Evolutionary conservation across 2,888 invertebrate genomes (phyloP).

Genomic region (Drosophila falleni): DNA sequence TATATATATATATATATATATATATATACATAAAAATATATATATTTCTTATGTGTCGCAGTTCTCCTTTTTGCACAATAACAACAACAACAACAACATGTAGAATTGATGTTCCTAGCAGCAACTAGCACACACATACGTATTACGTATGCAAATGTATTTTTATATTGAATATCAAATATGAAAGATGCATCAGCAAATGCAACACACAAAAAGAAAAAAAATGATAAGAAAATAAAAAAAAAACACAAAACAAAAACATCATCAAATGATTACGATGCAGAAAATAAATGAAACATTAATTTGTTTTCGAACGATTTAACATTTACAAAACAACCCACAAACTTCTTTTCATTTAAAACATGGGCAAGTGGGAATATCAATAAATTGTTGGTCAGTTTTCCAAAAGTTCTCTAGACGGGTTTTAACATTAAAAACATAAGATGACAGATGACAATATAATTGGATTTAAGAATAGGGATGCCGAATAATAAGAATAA

Average conservation of each 20-base stretch:
- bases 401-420: background rate
- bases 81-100: slow-evolving; percentile 30
- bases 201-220: slow-evolving; percentile 17
- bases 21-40: background rate
- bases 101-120: slow-evolving; percentile 60
- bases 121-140: slow-evolving; percentile 41
- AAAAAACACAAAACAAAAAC: slow-evolving; percentile 12
- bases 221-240: slow-evolving; percentile 19
- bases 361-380: background rate
- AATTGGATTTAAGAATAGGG: too few relatives aligned
- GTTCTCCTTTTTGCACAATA: slow-evolving; percentile 16
- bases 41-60: slow-evolving; percentile 25
- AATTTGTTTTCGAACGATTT: slow-evolving; percentile 63
- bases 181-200: slow-evolving; percentile 26
- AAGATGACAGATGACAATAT: too few relatives aligned
- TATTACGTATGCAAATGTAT: slow-evolving; percentile 34
- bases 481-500: too few relatives aligned
- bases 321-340: slow-evolving; percentile 44
- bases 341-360: slow-evolving; percentile 38
- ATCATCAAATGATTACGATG: slow-evolving; percentile 37
- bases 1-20: slow-evolving; percentile 1
- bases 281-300: slow-evolving; percentile 64
- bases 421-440: too few relatives aligned
- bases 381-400: background rate
- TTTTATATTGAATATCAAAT: slow-evolving; percentile 35